Conservation (phyloP, 2,888 invertebrate species). For the Neoscelio sp. region DNA sequence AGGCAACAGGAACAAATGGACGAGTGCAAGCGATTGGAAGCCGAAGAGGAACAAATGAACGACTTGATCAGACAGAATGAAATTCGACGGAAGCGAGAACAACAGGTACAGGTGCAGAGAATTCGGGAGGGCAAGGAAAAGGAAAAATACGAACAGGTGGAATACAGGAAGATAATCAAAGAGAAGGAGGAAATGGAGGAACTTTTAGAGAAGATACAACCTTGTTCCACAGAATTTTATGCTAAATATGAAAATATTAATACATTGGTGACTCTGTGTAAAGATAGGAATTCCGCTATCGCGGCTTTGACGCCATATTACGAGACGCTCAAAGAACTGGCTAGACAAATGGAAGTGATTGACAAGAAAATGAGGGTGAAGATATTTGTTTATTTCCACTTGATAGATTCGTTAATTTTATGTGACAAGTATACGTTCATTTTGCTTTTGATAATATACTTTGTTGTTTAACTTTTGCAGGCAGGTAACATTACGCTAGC, state of each 20-base stretch:
- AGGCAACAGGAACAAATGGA: constrained; percentile 79
- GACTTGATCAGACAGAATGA: constrained; percentile 81
- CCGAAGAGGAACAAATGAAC: constrained; percentile 83
- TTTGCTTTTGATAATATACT: background rate
- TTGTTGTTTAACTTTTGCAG: constrained; percentile 64
- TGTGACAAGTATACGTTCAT: constrained; percentile 16
- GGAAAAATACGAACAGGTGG: constrained; percentile 74
- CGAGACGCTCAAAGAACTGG: constrained; percentile 79
- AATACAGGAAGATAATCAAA: constrained; percentile 80
- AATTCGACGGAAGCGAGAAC: constrained; percentile 82
- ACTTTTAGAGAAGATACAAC: constrained; percentile 82
- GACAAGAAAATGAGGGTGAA: constrained; percentile 77
- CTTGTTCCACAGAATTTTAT: constrained; percentile 69
- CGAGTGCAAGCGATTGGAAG: constrained; percentile 84
- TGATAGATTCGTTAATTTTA: no score
- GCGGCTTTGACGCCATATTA: constrained; percentile 70
- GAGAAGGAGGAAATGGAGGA: constrained; percentile 84
- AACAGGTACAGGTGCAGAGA: constrained; percentile 74
- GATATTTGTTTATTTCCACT: constrained; percentile 35
- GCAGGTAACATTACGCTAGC: constrained; percentile 73
- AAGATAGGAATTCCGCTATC: constrained; percentile 73
- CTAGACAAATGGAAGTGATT: constrained; percentile 76
- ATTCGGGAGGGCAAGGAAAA: constrained; percentile 73
- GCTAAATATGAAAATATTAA: constrained; percentile 74
- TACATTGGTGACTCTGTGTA: constrained; percentile 70